Evolutionary conservation across 2,113 vertebrate genomes (phyloP), one percentile per base, ranked within the genome.

Genomic region (Vulpes ferrilata): DNA sequence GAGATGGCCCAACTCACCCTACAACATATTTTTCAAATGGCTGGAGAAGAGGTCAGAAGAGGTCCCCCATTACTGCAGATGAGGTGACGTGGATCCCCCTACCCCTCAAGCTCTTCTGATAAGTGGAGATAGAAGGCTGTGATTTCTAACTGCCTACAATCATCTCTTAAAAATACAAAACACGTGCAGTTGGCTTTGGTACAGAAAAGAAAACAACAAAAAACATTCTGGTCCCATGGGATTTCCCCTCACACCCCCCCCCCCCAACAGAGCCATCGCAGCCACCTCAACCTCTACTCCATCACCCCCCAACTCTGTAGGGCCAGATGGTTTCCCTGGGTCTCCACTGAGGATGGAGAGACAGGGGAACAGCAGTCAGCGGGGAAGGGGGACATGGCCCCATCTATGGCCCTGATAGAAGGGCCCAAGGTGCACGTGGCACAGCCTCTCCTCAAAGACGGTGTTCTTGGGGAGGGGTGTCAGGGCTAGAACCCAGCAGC

Each of bases 131-230:
- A 95, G 79, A 93, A 97, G 95, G 82, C 73, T 85, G 57, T 43
- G 15, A 82, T 96, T 81, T 85, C 97, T 97, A 95, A 93, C 69
- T 85, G 95, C 95, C 96, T 98, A 98, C n/a, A 92, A 71, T 97
- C 96, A 94, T 96, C 76, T 98, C 95, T 97, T 98, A 98, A 96
- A 98, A 98, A 98, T 98, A 97, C 97, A 98, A 97, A 98, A 98
- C 95, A 96, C 97, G 97, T 98, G 98, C 97, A 96, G 95, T 88
- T 95, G 97, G 96, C 98, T 98, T 98, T 98, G 98, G 98, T 98
- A 98, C 97, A 98, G 98, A 98, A 98, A 96, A 96, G 22, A 95
- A 96, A 95, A 91, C 0, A 92, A 93, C 12, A 95, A 71, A 93
- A 86, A 97, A 97, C 80, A 95, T 96, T 96, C 96, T 97, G 97